phyloP scores from a whole-genome alignment of 2,888 invertebrate species.

The Aphodius granarius region DNA sequence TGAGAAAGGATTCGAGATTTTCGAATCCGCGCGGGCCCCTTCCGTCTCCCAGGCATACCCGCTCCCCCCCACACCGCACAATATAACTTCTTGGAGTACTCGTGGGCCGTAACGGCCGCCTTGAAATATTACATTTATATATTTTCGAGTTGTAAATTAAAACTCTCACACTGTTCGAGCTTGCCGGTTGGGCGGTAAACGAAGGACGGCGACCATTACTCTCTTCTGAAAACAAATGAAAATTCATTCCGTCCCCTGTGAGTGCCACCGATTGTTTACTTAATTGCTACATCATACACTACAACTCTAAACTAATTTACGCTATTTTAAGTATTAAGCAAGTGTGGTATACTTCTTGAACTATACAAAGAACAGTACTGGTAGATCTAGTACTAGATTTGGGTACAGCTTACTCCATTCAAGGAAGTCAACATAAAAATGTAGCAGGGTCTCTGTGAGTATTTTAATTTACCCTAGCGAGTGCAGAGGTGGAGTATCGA shows the following conservation, averaged over 20 bases:
- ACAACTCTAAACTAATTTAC: neutral
- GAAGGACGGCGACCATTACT: neutral
- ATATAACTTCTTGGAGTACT: neutral
- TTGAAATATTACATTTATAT: slow-evolving; percentile 15
- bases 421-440: neutral
- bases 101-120: neutral
- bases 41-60: neutral
- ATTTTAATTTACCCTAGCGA: neutral
- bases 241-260: neutral
- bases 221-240: neutral
- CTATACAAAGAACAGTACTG: too few relatives aligned
- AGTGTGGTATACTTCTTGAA: too few relatives aligned
- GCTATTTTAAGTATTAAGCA: too few relatives aligned
- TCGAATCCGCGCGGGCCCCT: slow-evolving; percentile 35
- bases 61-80: neutral
- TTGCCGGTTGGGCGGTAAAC: neutral
- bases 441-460: neutral
- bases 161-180: slow-evolving; percentile 6
- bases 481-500: neutral
- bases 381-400: too few relatives aligned
- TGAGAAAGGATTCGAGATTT: slow-evolving; percentile 54
- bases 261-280: neutral
- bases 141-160: slow-evolving; percentile 12
- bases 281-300: neutral
- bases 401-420: neutral